Evolutionary conservation across 1,140 invertebrate genomes (phyloP), one percentile per base, ranked within the genome.

Genomic region (Drosophila ohnishii): DNA sequence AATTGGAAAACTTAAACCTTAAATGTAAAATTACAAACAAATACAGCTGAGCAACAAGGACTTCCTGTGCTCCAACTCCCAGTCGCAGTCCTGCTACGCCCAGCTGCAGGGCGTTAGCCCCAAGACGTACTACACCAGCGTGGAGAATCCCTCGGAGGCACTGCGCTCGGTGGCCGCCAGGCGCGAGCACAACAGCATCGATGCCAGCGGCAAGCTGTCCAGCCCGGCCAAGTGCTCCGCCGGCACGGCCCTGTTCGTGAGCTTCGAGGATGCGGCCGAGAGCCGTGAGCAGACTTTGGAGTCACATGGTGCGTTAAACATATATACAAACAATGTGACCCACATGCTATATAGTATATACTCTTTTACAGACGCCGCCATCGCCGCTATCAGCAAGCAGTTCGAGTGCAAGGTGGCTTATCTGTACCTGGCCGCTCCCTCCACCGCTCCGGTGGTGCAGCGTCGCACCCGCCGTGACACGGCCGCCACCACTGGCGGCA

Each of bases 231-330:
- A 90, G 75, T 82, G 80, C 75, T 57, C 78, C 70, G 69, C 62
- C 7, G 89, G 88, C 39, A 75, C 72, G 2, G 79, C 82, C 4
- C 32, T 80, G 7, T 87, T 93, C 60, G 81, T 93, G 16, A 83
- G 89, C 72, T 89, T 93, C 25, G 90, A 93, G 76, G 88, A 93
- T 83, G 92, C 91, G 70, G 56, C 80, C 34, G 87, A 72, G 22
- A 77, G 55, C 22, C 87, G 93, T 51, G 83, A 90, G 60, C 92
- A 91, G 55, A 76, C 73, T 35, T 77, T 93, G 39, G 89, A 91
- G 79, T 78, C 92, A 59, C 93, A 93, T 86, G 92, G 93, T 93
- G 82, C 78, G 75, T 40, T 55, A 13, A 61, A n/a, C 35, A 39
- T n/a, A 47, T 35, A 62, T 5, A 13, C 19, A 16, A 25, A 10